phyloP scores from a whole-genome alignment of 2,113 vertebrate species.

The Cavia porcellus region DNA sequence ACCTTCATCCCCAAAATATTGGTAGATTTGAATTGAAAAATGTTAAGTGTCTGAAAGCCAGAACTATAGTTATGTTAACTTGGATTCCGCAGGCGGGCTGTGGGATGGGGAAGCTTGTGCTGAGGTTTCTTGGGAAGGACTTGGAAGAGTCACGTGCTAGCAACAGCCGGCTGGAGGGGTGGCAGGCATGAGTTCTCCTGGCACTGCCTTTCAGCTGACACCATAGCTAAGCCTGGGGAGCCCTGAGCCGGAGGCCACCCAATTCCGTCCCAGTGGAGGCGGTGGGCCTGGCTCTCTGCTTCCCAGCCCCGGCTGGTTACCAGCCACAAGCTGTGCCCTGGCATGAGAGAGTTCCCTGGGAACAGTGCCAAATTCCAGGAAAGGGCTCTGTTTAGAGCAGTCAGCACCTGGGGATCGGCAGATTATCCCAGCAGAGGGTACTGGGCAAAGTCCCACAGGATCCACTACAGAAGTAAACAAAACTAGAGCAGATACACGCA shows the following conservation, averaged over 20 bases:
- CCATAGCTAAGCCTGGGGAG: neutral
- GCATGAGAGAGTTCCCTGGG: neutral
- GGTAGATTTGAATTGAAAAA: neutral
- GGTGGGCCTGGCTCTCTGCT: neutral
- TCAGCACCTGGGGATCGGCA: neutral
- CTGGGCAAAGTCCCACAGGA: neutral
- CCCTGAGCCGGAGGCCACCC: neutral
- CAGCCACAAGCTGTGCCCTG: neutral
- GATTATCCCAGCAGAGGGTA: neutral
- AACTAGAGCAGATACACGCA: neutral
- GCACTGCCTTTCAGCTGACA: accelerated
- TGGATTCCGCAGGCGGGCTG: neutral
- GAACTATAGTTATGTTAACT: neutral
- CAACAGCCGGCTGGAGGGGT: neutral
- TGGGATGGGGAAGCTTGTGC: neutral
- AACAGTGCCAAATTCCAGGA: neutral
- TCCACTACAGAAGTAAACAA: neutral
- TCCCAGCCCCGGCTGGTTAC: neutral
- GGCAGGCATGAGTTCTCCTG: neutral
- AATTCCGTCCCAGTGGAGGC: neutral
- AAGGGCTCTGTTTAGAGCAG: neutral
- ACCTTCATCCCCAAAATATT: neutral
- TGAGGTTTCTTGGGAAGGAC: neutral
- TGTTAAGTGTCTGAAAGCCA: neutral
- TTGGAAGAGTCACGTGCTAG: neutral